Evolutionary conservation across 2,113 vertebrate genomes (phyloP), one percentile per base, ranked within the genome.

Genomic region (Syrrhaptes paradoxus): DNA sequence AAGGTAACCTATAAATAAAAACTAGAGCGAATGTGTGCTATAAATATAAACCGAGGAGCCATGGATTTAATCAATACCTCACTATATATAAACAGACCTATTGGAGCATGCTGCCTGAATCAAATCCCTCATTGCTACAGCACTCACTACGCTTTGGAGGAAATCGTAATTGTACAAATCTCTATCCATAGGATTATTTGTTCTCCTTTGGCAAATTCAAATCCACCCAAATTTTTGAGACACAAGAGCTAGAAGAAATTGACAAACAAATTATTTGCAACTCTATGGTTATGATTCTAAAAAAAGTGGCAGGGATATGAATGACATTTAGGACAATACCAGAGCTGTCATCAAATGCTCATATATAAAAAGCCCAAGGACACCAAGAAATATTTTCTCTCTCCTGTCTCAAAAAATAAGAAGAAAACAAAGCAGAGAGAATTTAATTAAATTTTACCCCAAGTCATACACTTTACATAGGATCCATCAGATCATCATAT

Each of bases 1-100:
- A 96, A 86, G 71, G 61, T 93, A 94, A 66, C 55, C 91, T 94
- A 92, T 93, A 96, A 96, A 97, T 95, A 95, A 93, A 94, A 93
- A 46, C 52, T 52, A 55, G 52, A 58, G 28, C 57, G 70, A 84
- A 51, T 20, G 11, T 38, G 32, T 85, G 51, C 77, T 94, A 85
- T 90, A 97, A 96, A 96, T 93, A 96, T 31, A 68, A 88, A 80
- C 68, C 75, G 87, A 93, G 78, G 68, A 92, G 58, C 52, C 58
- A 59, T 29, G 89, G 84, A 58, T 80, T 95, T 93, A 66, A 91
- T 86, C 86, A 90, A 86, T 84, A 58, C 13, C 34, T 91, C 41
- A 10, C 31, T 10, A 18, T 70, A 46, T 32, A 59, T 79, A 92
- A 85, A 70, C 1, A 0, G 52, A 38, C n/a, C 45, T 68, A n/a